A percentile compares a stretch with the other conserved stretches of the same genome.
phyloP scores from a whole-genome alignment of 2,113 vertebrate species.

The Ondatra zibethicus region DNA sequence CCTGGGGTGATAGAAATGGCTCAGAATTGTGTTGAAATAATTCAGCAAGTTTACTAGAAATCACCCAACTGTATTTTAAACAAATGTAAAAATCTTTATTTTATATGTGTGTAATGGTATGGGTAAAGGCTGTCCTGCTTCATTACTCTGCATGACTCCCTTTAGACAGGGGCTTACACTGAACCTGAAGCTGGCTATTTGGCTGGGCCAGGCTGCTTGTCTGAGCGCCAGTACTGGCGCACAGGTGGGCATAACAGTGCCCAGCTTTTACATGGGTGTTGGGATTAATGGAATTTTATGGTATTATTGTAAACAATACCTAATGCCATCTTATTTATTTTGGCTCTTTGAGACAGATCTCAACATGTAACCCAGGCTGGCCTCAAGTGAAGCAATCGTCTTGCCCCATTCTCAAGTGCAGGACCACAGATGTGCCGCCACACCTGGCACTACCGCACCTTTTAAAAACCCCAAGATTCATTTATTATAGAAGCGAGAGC shows the following conservation, averaged over 20 bases:
- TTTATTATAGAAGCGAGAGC: not conserved
- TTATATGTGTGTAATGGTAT: not conserved
- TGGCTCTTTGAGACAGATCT: not conserved
- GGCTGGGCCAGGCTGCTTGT: not conserved
- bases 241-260: not conserved
- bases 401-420: not conserved
- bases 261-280: not conserved
- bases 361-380: not conserved
- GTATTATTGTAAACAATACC: not conserved
- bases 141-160: not conserved
- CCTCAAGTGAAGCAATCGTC: not conserved
- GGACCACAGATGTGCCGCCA: not conserved
- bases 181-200: not conserved
- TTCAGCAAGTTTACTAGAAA: not conserved
- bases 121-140: no score
- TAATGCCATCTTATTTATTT: not conserved
- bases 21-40: not conserved
- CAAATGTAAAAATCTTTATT: not conserved
- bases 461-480: not conserved
- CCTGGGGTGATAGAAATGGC: not conserved
- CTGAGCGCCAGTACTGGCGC: not conserved
- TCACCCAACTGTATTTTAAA: not conserved
- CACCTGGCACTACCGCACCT: not conserved
- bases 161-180: not conserved
- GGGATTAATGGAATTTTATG: not conserved